A percentile compares a stretch with the other conserved stretches of the same genome.
phyloP scores from a whole-genome alignment of 2,888 invertebrate genomes.

The Brenthis ino region DNA sequence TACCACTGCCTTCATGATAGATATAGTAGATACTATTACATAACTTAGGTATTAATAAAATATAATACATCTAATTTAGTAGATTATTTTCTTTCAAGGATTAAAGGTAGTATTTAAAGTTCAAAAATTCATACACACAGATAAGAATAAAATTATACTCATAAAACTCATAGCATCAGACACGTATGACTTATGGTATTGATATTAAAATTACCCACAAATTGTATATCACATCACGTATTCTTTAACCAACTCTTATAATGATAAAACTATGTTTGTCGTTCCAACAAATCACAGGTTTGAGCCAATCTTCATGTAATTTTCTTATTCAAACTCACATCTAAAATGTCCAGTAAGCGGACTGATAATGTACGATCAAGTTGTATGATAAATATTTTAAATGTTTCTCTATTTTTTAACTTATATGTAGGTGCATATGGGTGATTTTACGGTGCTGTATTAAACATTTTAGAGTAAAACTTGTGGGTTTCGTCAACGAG shows the following conservation, averaged over 20 bases:
- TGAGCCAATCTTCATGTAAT: constrained; percentile 43
- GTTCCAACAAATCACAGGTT: constrained; percentile 36
- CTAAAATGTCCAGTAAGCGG: constrained; percentile 45
- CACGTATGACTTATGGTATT: constrained; percentile 19
- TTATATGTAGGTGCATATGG: background rate
- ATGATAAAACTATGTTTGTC: constrained; percentile 32
- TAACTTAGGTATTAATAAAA: too few relatives aligned
- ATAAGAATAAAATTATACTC: background rate
- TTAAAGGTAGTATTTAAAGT: background rate
- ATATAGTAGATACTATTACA: too few relatives aligned
- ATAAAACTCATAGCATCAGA: background rate
- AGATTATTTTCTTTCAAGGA: too few relatives aligned
- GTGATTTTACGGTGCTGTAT: constrained; percentile 15
- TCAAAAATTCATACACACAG: background rate
- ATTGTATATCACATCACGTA: constrained; percentile 29
- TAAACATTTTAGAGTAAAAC: constrained; percentile 11
- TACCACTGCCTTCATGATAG: too few relatives aligned
- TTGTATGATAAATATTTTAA: background rate
- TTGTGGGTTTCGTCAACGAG: constrained; percentile 37
- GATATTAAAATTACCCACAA: constrained; percentile 24
- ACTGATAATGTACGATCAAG: constrained; percentile 1
- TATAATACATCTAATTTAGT: too few relatives aligned
- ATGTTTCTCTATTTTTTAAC: constrained; percentile 2
- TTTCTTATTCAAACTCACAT: constrained; percentile 60
- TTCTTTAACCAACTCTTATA: constrained; percentile 36